Base-by-base conservation (phyloP, 2,797 vertebrate genomes). In the Typhlichthys eigenmanni region DNA sequence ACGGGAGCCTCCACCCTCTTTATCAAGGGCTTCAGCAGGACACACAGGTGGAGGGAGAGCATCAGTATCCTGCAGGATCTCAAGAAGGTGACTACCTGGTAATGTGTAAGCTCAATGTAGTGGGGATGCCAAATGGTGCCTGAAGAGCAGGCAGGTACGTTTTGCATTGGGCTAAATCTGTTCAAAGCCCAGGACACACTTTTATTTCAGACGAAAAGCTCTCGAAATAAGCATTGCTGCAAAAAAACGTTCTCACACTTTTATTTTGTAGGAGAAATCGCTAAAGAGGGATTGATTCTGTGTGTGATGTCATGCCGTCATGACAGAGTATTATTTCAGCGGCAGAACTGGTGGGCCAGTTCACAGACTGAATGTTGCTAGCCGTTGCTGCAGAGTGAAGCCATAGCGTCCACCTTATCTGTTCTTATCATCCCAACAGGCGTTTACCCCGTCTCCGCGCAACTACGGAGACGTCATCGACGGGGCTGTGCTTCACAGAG, bases 391-490 rank as follows among this genome's bases (percentile, higher is more conserved):
- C n/a, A 47, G 1, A 17, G 5, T 29, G 1, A 65, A 50, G 1
- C 56, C 3, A 1, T 17, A 24, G n/a, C 13, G 2, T 19, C 64
- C 14, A 60, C 2, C 34, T 59, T 13, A 2, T 58, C 62, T 24
- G 24, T 24, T 2, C 24, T 32, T 58, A 13, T 60, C n/a, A 7
- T 24, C 43, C 52, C 16, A 5, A 66, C 64, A 93, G 89, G 64
- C 88, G 13, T 82, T 90, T 29, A 63, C 54, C 2, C 95, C 96
- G 1, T 92, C 95, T 3, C 46, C 84, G 32, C 81, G 78, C 1
- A 95, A 94, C 81, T 99, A 97, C 10, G 71, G 91, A 0, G 88
- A 93, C 1, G 82, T 95, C 66, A 95, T 98, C 19, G 54, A 79
- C 17, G 96, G 90, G n/a, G 96, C 96, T 0, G 34, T 89, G 45